Evolutionary conservation across 1,140 invertebrate species (phyloP), one percentile per base, ranked within the genome.

Genomic region (Galleria mellonella): DNA sequence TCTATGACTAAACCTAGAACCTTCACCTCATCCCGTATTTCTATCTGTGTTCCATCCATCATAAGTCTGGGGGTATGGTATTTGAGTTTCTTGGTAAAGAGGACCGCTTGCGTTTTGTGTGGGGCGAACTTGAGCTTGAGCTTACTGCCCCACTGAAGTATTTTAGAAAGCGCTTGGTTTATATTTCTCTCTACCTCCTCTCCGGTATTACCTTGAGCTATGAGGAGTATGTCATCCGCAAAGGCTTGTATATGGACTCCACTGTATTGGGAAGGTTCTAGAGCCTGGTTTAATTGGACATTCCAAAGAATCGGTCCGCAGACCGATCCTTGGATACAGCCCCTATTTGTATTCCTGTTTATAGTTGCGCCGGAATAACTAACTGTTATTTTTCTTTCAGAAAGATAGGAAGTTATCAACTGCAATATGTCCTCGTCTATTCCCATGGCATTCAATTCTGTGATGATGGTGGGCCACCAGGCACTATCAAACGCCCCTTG

Each of bases 401-500:
- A n/a, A 1, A 42, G 23, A 12, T 48, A 42, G 31, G 8, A 4
- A 0, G 9, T 13, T 1, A 48, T 9, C 0, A 35, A 2, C 9
- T n/a, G 10, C 5, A 15, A 14, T 0, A 48, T 7, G 23, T 41
- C 33, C 0, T 4, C 4, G 31, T 30, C 10, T 12, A 35, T 2
- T 4, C 27, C 8, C 1, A 2, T 8, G 6, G 1, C 1, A 8
- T 2, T 2, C 41, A 14, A 4, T 13, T 6, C 1, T 4, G 4
- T 14, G 5, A 28, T 33, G 4, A 48, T 28, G 2, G 13, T 17
- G 0, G 46, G 38, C 38, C 37, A 47, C 47, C 47, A 43, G 1
- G 33, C 32, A 13, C 11, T 43, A 11, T 49, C 47, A n/a, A 49
- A 49, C 10, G 47, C 47, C 9, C 39, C 40, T 28, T 49, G 28